These are phyloP conservation scores for Odiellus spinosus DNA, from an alignment of 2,888 invertebrate genomes.

Conservation along the genomic window DNA sequence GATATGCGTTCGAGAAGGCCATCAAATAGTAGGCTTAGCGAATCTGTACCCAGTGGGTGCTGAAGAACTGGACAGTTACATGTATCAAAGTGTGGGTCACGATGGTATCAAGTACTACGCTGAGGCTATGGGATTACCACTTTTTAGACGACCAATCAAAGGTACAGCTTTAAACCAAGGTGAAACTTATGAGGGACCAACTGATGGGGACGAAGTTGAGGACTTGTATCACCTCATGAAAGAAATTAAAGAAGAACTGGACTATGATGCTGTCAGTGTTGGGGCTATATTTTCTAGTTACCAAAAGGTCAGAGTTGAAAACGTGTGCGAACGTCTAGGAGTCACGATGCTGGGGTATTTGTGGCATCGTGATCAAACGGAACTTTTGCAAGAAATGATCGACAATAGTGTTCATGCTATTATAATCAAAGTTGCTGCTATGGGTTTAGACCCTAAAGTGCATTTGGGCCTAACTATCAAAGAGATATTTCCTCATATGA, in stretches of 20 bases:
- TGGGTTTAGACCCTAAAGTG: constrained; percentile 63
- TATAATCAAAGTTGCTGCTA: constrained; percentile 89
- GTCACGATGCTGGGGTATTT: constrained; percentile 79
- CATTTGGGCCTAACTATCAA: constrained; percentile 74
- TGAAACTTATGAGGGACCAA: constrained; percentile 55
- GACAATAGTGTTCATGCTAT: constrained; percentile 78
- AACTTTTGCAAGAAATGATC: constrained; percentile 92
- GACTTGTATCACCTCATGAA: constrained; percentile 72
- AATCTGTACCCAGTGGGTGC: constrained; percentile 69
- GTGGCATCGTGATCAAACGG: constrained; percentile 89
- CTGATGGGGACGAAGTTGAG: constrained; percentile 87
- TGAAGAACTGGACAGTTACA: constrained; percentile 91
- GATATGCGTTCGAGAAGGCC: constrained; percentile 90
- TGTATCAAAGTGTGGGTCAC: constrained; percentile 99
- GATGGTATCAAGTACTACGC: constrained; percentile 82
- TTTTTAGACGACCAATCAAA: constrained; percentile 66
- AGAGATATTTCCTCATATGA: constrained; percentile 71
- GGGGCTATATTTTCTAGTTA: constrained; percentile 98
- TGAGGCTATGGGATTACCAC: constrained; percentile 80
- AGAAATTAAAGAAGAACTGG: constrained; percentile 45
- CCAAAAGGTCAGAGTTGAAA: constrained; percentile 91
- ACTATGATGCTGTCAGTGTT: constrained; percentile 71
- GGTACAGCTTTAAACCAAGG: constrained; percentile 67
- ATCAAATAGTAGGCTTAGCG: constrained; percentile 85
- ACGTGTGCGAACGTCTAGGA: constrained; percentile 85